Percentiles rank a stretch among this genome's conserved stretches.
Conservation (phyloP, 2,888 invertebrate genomes). For the Chelonus formosanus region DNA sequence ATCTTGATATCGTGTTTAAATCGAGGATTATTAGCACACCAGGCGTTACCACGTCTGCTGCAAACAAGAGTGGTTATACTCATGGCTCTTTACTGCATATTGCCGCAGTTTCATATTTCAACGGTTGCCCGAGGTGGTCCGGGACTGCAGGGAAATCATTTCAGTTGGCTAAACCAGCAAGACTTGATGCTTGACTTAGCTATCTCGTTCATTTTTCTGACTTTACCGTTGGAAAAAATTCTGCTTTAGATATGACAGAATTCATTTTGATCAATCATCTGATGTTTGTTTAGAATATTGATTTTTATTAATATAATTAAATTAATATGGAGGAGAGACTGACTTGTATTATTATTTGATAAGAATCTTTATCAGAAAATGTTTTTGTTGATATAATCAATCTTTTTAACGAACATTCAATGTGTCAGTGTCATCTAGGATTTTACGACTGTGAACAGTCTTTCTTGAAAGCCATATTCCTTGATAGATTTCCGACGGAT, state of each 20-base stretch:
- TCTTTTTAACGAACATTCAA: conserved; percentile 1
- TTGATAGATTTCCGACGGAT: conserved; percentile 28
- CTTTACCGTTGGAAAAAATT: background rate
- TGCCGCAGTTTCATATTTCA: conserved; percentile 50
- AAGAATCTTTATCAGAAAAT: too few relatives aligned
- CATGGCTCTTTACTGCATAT: conserved; percentile 49
- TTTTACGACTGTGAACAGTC: conserved; percentile 10
- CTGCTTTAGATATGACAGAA: too few relatives aligned
- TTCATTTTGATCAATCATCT: too few relatives aligned
- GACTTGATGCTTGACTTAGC: background rate
- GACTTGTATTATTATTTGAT: too few relatives aligned
- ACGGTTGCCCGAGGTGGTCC: conserved; percentile 34
- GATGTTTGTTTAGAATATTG: too few relatives aligned
- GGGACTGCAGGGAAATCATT: conserved; percentile 31
- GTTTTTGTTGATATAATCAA: too few relatives aligned
- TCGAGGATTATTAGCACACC: conserved; percentile 42
- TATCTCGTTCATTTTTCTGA: background rate
- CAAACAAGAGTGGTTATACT: conserved; percentile 41
- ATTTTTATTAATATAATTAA: too few relatives aligned
- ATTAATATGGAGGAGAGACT: too few relatives aligned
- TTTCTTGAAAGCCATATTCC: conserved; percentile 8
- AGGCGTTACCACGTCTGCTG: conserved; percentile 35
- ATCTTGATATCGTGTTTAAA: conserved; percentile 32
- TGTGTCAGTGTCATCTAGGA: conserved; percentile 25
- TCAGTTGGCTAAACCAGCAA: conserved; percentile 14